Percentiles rank a stretch among this genome's conserved stretches.
These are phyloP conservation scores for Todus mexicanus DNA, from an alignment of 2,797 vertebrate genomes.

Conservation along the genomic window DNA sequence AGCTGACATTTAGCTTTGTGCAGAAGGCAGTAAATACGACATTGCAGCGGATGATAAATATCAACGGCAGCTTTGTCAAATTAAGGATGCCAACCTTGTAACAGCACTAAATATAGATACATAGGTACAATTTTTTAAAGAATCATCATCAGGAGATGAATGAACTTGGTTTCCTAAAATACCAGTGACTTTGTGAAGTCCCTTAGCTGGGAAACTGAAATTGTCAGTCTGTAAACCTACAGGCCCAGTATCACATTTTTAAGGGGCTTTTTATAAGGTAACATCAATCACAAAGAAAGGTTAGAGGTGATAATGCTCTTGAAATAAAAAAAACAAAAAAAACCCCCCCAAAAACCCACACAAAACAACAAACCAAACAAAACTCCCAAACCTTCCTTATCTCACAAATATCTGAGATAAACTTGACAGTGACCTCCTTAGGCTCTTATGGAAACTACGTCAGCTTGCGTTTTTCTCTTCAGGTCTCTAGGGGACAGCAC, in stretches of 20 bases:
- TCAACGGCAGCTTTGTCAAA: not conserved
- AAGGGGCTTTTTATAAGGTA: not conserved
- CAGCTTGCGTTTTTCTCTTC: not conserved
- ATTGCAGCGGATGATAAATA: not conserved
- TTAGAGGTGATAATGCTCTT: not conserved
- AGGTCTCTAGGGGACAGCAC: fast-evolving
- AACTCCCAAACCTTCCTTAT: not conserved
- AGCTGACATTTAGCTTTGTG: not conserved
- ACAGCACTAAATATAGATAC: not conserved
- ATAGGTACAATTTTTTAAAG: not conserved
- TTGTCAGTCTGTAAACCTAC: not conserved
- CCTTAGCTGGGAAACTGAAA: not conserved
- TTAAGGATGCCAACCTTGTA: not conserved
- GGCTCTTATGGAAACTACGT: fast-evolving
- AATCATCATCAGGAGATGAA: not conserved
- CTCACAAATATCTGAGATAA: not conserved
- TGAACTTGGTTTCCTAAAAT: not conserved
- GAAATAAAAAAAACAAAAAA: not conserved
- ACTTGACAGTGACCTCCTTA: not conserved
- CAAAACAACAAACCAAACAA: not conserved
- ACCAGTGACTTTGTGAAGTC: not conserved
- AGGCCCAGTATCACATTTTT: not conserved
- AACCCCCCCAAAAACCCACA: not conserved
- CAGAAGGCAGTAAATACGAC: not conserved
- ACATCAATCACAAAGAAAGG: not conserved